Conservation (phyloP, 1,140 invertebrate species). For the Drosophila pseudoananassae region DNA sequence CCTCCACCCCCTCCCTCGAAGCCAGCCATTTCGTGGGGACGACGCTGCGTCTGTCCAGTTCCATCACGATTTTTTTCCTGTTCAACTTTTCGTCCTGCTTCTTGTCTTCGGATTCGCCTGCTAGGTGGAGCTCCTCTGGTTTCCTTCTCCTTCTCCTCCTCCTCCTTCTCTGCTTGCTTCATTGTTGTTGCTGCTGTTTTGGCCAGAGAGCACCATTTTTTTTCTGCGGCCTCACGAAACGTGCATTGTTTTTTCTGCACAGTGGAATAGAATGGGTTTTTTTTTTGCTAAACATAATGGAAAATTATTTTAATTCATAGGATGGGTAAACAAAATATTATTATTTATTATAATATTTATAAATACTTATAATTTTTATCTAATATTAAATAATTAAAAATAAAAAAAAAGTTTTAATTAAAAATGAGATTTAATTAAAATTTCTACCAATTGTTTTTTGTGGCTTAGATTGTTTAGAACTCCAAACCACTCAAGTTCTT, state of each 20-base stretch:
- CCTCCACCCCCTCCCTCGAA: constrained; percentile 7
- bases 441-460: too few relatives aligned
- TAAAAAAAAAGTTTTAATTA: too few relatives aligned
- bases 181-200: constrained; percentile 14
- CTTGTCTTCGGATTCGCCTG: constrained; percentile 77
- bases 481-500: too few relatives aligned
- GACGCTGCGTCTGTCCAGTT: constrained; percentile 75
- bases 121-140: constrained; percentile 38
- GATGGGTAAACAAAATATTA: too few relatives aligned
- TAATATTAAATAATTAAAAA: too few relatives aligned
- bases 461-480: too few relatives aligned
- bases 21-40: constrained; percentile 34
- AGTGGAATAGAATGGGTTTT: constrained; percentile 30
- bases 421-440: too few relatives aligned
- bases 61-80: constrained; percentile 69
- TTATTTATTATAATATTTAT: too few relatives aligned
- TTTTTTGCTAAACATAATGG: background rate
- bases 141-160: constrained; percentile 22
- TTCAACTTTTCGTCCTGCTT: constrained; percentile 79
- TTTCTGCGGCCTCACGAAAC: constrained; percentile 56
- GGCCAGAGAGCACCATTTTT: constrained; percentile 64
- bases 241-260: constrained; percentile 77
- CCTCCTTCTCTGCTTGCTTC: constrained; percentile 27
- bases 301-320: background rate
- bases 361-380: too few relatives aligned